Percentiles rank a stretch among this genome's conserved stretches.
Conservation (phyloP, 1,140 invertebrate genomes). For the Harlomillsia oculata region DNA sequence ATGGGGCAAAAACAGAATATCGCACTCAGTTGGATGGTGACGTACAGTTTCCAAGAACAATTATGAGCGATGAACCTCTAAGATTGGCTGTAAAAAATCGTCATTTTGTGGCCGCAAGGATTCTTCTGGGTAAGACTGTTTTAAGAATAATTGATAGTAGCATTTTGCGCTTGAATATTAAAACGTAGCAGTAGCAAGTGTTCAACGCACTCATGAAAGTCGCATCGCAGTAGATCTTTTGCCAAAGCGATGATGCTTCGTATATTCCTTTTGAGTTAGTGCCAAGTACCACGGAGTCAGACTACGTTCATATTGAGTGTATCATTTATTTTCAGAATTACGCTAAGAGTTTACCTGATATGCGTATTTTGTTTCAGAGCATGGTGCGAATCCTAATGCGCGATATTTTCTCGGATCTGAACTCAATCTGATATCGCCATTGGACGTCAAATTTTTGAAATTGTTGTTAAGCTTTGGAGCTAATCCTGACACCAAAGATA, state of each 20-base stretch:
- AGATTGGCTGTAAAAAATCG: constrained; percentile 74
- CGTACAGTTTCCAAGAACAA: constrained; percentile 47
- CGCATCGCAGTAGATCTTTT: too few relatives aligned
- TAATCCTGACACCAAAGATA: constrained; percentile 70
- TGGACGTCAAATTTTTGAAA: constrained; percentile 60
- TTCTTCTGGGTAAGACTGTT: constrained; percentile 40
- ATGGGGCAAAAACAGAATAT: constrained; percentile 70
- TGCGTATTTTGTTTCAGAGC: constrained; percentile 44
- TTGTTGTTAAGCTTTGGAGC: constrained; percentile 73
- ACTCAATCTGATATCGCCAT: constrained; percentile 68
- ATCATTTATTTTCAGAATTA: too few relatives aligned
- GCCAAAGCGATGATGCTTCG: too few relatives aligned
- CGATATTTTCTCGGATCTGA: constrained; percentile 79
- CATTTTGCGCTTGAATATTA: too few relatives aligned
- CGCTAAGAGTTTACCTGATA: too few relatives aligned
- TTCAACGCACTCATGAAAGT: too few relatives aligned
- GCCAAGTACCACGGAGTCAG: too few relatives aligned
- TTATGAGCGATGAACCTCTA: constrained; percentile 67
- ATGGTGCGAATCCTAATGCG: constrained; percentile 55
- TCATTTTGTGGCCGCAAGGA: constrained; percentile 59
- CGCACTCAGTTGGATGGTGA: constrained; percentile 53
- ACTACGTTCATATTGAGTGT: too few relatives aligned
- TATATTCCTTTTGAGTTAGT: too few relatives aligned
- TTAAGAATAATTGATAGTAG: too few relatives aligned
- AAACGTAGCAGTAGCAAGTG: too few relatives aligned